A percentile compares a stretch with the other conserved stretches of the same genome.
Evolutionary conservation across 1,140 invertebrate genomes (phyloP).

Genomic region (Drosophila prosaltans): DNA sequence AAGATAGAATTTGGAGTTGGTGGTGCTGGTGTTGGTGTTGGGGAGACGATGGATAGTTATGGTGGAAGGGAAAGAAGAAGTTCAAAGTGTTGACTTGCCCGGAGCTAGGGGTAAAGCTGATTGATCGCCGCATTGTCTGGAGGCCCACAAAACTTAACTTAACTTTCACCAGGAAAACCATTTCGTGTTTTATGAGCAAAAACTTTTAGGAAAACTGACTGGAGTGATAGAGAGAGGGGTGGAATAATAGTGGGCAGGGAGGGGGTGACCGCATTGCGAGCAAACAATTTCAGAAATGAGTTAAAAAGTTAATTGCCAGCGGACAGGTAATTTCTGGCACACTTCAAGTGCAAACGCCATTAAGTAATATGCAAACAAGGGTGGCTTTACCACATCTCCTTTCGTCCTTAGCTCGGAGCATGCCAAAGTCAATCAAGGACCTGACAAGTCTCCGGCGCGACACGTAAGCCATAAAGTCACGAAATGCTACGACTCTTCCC

Average conservation of each 20-base stretch:
- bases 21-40: slow-evolving; percentile 13
- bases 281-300: slow-evolving; percentile 69
- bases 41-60: too few relatives aligned
- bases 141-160: slow-evolving; percentile 10
- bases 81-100: slow-evolving; percentile 66
- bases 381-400: slow-evolving; percentile 38
- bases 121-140: slow-evolving; percentile 56
- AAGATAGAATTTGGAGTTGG: slow-evolving; percentile 1
- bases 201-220: slow-evolving; percentile 49
- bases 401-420: slow-evolving; percentile 18
- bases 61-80: background rate
- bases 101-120: slow-evolving; percentile 37
- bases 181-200: slow-evolving; percentile 69
- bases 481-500: slow-evolving; percentile 47
- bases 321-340: slow-evolving; percentile 82
- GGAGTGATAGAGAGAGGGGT: slow-evolving; percentile 10
- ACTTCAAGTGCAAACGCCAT: slow-evolving; percentile 73
- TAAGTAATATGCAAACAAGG: slow-evolving; percentile 82
- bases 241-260: slow-evolving; percentile 20
- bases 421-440: slow-evolving; percentile 67
- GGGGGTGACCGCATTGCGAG: slow-evolving; percentile 50
- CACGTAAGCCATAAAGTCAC: slow-evolving; percentile 81
- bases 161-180: slow-evolving; percentile 23
- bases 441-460: slow-evolving; percentile 63
- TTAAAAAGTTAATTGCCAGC: slow-evolving; percentile 81